phyloP scores from a whole-genome alignment of 2,888 invertebrate genomes.

The Tholera decimalis region DNA sequence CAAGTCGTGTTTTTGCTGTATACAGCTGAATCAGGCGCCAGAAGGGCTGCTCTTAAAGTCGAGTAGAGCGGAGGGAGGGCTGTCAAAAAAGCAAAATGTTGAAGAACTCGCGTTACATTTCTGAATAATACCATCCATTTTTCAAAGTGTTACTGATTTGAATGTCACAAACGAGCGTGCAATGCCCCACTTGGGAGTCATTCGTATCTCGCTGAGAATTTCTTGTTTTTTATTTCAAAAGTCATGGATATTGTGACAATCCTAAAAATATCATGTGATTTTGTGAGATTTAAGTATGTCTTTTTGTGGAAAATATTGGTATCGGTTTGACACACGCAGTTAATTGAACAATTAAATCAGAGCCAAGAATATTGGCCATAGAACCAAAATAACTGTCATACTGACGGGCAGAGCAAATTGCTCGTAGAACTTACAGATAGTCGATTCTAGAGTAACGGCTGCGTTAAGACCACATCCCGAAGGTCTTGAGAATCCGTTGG shows the following conservation, averaged over 20 bases:
- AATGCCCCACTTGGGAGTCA: constrained; percentile 8
- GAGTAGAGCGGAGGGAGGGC: constrained; percentile 51
- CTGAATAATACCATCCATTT: constrained; percentile 42
- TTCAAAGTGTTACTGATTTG: constrained; percentile 40
- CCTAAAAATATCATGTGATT: not conserved
- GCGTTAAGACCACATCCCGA: too few species aligned
- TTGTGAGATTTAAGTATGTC: not conserved
- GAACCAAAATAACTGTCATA: too few species aligned
- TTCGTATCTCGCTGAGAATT: constrained; percentile 10
- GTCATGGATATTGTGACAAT: not conserved
- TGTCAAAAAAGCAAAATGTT: constrained; percentile 61
- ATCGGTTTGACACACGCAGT: too few species aligned
- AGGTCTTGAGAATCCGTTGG: too few species aligned
- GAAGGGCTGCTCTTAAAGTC: constrained; percentile 67
- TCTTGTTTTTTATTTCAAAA: not conserved
- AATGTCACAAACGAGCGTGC: constrained; percentile 31
- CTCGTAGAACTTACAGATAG: too few species aligned
- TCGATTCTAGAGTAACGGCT: too few species aligned
- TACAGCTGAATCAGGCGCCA: constrained; percentile 75
- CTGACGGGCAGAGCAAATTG: too few species aligned
- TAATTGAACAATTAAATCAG: too few species aligned
- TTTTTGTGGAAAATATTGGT: not conserved
- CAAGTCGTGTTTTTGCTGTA: constrained; percentile 76
- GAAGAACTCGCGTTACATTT: constrained; percentile 58
- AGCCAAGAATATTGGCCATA: too few species aligned